Conservation (phyloP, 2,888 invertebrate species). For the Rhingia campestris region DNA sequence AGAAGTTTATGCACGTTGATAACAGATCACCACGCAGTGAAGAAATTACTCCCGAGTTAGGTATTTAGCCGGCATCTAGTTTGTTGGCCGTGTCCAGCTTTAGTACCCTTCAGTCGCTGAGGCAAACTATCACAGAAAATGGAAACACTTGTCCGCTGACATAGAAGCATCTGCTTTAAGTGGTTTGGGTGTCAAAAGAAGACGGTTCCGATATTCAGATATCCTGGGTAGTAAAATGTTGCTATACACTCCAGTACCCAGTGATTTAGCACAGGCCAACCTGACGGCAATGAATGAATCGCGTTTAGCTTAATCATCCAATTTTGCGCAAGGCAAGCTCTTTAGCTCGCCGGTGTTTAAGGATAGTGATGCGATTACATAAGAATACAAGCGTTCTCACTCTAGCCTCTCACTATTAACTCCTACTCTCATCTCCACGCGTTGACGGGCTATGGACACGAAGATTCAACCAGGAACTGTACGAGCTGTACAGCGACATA, state of each 20-base stretch:
- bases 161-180: slow-evolving; percentile 95
- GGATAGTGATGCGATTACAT: too few species aligned
- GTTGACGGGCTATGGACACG: too few species aligned
- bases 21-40: slow-evolving; percentile 85
- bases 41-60: slow-evolving; percentile 81
- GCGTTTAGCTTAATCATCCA: too few species aligned
- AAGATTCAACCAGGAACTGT: too few species aligned
- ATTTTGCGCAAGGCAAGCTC: too few species aligned
- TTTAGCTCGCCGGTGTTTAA: too few species aligned
- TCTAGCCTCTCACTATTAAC: too few species aligned
- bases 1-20: slow-evolving; percentile 91
- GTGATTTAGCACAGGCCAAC: too few species aligned
- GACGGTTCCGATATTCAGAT: slow-evolving; percentile 99
- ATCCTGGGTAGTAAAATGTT: slow-evolving; percentile 96
- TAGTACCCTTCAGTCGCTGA: slow-evolving; percentile 92
- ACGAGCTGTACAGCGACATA: too few species aligned
- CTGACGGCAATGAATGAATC: too few species aligned
- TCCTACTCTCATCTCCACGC: too few species aligned
- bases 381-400: too few species aligned
- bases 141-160: slow-evolving; percentile 95
- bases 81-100: slow-evolving; percentile 94
- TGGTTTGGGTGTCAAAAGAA: slow-evolving; percentile 99
- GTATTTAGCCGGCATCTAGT: slow-evolving; percentile 78
- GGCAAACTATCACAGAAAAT: slow-evolving; percentile 94
- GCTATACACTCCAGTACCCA: slow-evolving; percentile 96